Evolutionary conservation across 2,888 invertebrate species (phyloP).

Genomic region (Sturmia bella): DNA sequence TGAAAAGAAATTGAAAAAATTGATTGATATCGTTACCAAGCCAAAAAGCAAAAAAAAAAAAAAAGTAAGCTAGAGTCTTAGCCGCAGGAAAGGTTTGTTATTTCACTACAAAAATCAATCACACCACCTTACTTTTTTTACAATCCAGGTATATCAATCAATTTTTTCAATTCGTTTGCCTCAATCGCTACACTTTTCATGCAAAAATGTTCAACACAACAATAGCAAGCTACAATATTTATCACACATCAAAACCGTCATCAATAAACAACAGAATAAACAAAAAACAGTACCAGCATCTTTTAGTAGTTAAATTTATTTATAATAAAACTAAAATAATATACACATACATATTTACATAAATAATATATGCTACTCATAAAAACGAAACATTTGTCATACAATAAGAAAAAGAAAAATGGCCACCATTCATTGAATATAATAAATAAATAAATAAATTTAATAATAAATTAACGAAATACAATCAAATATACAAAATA

Average conservation of each 20-base stretch:
- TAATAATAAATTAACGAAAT: slow-evolving; percentile 62
- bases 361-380: slow-evolving; percentile 49
- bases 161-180: slow-evolving; percentile 40
- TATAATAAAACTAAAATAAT: slow-evolving; percentile 54
- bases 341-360: slow-evolving; percentile 56
- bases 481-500: slow-evolving; percentile 66
- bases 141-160: slow-evolving; percentile 63
- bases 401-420: slow-evolving; percentile 50
- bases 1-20: slow-evolving; percentile 34
- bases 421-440: slow-evolving; percentile 65
- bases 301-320: slow-evolving; percentile 66
- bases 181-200: slow-evolving; percentile 10
- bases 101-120: background rate
- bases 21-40: slow-evolving; percentile 53
- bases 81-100: slow-evolving; percentile 44
- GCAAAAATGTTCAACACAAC: slow-evolving; percentile 41
- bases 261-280: slow-evolving; percentile 52
- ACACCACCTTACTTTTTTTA: slow-evolving; percentile 43
- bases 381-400: slow-evolving; percentile 51
- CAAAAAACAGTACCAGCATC: slow-evolving; percentile 60
- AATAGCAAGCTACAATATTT: slow-evolving; percentile 69
- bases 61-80: slow-evolving; percentile 31
- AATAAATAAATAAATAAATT: slow-evolving; percentile 45
- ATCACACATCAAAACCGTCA: slow-evolving; percentile 65
- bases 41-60: slow-evolving; percentile 24